Conservation (phyloP, 2,113 vertebrate species). For the Macrotis lagotis region DNA sequence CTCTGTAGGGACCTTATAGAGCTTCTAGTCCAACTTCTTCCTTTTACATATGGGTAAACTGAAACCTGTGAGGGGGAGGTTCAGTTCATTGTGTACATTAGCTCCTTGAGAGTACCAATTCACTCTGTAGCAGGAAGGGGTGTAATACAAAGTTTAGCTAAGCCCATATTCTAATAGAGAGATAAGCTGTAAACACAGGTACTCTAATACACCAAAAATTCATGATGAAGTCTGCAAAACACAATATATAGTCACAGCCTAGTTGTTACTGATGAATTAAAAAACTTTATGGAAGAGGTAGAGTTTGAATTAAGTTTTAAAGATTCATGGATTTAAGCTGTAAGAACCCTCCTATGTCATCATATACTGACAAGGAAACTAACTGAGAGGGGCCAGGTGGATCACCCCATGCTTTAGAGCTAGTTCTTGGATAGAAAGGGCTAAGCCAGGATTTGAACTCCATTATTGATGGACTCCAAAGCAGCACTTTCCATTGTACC, state of each 20-base stretch:
- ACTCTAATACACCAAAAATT: neutral
- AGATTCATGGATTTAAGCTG: neutral
- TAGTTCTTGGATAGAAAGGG: neutral
- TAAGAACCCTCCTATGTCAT: neutral
- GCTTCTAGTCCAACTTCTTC: neutral
- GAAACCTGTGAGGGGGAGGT: neutral
- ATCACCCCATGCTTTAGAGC: neutral
- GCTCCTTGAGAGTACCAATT: too few relatives aligned
- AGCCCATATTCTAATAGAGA: neutral
- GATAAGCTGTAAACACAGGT: neutral
- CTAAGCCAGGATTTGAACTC: neutral
- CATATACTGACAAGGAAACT: neutral
- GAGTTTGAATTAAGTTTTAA: neutral
- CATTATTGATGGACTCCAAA: neutral
- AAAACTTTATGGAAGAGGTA: neutral
- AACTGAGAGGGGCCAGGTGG: neutral
- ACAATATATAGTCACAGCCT: neutral
- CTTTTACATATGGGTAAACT: neutral
- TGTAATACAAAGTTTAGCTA: neutral
- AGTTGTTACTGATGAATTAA: neutral
- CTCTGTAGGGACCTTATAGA: neutral
- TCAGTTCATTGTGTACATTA: neutral
- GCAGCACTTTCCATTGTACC: neutral
- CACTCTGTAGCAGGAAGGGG: neutral
- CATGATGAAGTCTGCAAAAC: neutral